These are phyloP conservation scores for Hemibagrus guttatus DNA, from an alignment of 2,797 vertebrate species.

Conservation along the genomic window DNA sequence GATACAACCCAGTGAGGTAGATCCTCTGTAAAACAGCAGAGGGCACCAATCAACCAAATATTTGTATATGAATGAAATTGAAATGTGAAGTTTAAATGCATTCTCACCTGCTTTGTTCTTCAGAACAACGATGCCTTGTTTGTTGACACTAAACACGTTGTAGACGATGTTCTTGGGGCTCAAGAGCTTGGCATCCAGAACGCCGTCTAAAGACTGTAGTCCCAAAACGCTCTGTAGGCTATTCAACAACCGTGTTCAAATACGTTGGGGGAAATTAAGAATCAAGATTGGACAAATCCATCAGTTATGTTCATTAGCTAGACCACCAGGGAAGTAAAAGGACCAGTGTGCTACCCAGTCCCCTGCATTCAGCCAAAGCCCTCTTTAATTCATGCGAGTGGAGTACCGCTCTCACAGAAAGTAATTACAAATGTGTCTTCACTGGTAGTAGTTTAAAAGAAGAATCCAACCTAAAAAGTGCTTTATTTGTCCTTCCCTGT, in stretches of 20 bases:
- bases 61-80: not conserved
- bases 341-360: not conserved
- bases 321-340: not conserved
- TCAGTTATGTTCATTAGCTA: not conserved
- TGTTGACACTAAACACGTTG: slow-evolving; percentile 89
- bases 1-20: slow-evolving; percentile 95
- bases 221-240: slow-evolving; percentile 86
- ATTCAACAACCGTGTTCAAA: not conserved
- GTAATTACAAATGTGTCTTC: too few relatives aligned
- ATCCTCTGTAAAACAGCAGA: slow-evolving; percentile 74
- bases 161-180: slow-evolving; percentile 87
- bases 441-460: too few relatives aligned
- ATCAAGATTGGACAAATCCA: not conserved
- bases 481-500: not conserved
- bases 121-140: slow-evolving; percentile 86
- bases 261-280: not conserved
- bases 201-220: slow-evolving; percentile 84
- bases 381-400: too few relatives aligned
- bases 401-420: too few relatives aligned
- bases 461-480: too few relatives aligned
- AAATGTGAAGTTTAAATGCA: not conserved
- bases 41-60: not conserved
- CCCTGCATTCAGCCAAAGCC: too few relatives aligned
- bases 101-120: slow-evolving; percentile 86
- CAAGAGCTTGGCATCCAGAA: slow-evolving; percentile 79